phyloP scores from a whole-genome alignment of 2,888 invertebrate genomes.

The Carcina quercana region DNA sequence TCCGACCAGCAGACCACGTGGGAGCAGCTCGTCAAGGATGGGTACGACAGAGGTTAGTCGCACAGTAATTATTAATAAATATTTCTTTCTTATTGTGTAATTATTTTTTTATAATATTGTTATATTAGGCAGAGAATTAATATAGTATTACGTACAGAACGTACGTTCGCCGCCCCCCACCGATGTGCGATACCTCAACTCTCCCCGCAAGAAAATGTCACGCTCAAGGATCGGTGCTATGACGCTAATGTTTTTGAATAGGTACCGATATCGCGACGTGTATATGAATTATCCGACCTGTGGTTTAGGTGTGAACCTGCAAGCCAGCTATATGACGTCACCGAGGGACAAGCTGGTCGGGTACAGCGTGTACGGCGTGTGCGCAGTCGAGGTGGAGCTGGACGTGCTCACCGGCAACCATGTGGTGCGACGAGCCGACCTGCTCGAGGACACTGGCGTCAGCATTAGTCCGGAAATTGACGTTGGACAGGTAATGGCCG shows the following conservation, averaged over 20 bases:
- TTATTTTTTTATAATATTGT: too few relatives aligned
- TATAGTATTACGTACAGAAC: too few relatives aligned
- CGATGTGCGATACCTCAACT: too few relatives aligned
- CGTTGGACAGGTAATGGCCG: slow-evolving; percentile 81
- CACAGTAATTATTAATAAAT: too few relatives aligned
- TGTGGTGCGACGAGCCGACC: slow-evolving; percentile 72
- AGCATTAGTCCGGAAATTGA: slow-evolving; percentile 80
- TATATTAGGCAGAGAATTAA: too few relatives aligned
- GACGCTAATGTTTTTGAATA: not conserved
- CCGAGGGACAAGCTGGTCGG: slow-evolving; percentile 31
- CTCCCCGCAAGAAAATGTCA: too few relatives aligned
- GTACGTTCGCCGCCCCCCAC: too few relatives aligned
- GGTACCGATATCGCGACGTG: not conserved
- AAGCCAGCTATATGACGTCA: slow-evolving; percentile 64
- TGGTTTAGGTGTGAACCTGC: slow-evolving; percentile 72
- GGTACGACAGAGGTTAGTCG: slow-evolving; percentile 29
- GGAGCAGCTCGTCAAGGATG: slow-evolving; percentile 66
- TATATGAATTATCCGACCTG: too few relatives aligned
- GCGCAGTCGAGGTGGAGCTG: slow-evolving; percentile 78
- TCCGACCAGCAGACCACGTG: slow-evolving; percentile 37
- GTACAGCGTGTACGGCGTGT: slow-evolving; percentile 77
- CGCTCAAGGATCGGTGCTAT: too few relatives aligned
- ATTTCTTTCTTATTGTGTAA: too few relatives aligned
- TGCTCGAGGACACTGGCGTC: slow-evolving; percentile 79
- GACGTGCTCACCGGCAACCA: slow-evolving; percentile 82